Conservation (phyloP, 2,797 vertebrate species). For the Eulemur mongoz region DNA sequence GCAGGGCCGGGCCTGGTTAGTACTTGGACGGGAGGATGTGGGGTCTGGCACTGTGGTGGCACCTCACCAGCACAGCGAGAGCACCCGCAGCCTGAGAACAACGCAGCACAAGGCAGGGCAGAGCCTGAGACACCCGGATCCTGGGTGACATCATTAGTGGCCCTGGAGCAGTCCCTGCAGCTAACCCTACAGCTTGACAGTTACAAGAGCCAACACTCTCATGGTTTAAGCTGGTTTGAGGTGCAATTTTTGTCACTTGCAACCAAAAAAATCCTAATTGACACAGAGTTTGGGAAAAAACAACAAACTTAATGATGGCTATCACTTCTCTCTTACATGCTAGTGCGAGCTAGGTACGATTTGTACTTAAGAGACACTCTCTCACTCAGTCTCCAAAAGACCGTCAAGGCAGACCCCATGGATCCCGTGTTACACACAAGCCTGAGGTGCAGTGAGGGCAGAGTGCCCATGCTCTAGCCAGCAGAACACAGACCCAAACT, state of each 20-base stretch:
- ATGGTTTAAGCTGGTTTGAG: neutral
- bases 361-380: neutral
- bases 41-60: neutral
- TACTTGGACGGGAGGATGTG: too few relatives aligned
- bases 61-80: neutral
- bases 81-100: neutral
- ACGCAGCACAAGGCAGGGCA: accelerated
- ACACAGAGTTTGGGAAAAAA: neutral
- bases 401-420: neutral
- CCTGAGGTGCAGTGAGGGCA: neutral
- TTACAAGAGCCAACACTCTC: neutral
- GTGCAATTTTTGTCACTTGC: neutral
- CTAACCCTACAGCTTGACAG: neutral
- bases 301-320: neutral
- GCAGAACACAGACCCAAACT: neutral
- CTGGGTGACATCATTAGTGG: neutral
- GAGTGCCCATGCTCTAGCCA: neutral
- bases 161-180: too few relatives aligned
- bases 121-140: neutral
- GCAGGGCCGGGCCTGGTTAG: too few relatives aligned
- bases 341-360: neutral
- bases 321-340: neutral
- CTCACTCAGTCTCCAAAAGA: neutral
- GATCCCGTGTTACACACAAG: neutral
- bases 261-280: neutral